These are phyloP conservation scores for Odontesthes bonariensis DNA, from an alignment of 2,113 vertebrate species.

Conservation along the genomic window DNA sequence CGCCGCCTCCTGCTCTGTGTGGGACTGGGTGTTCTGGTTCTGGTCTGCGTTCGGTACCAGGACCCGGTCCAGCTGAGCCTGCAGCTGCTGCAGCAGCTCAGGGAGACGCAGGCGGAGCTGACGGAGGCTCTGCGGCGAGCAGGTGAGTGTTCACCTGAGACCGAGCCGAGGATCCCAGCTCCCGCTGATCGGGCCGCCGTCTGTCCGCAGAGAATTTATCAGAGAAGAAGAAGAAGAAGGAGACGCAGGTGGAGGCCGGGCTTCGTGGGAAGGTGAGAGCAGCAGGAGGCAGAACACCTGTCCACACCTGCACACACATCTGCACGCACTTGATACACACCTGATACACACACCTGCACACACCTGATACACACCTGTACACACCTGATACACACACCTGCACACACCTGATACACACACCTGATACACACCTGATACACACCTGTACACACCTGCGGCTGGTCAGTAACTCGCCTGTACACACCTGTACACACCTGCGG, in stretches of 20 bases:
- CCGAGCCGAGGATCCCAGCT: neutral
- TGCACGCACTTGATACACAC: no score
- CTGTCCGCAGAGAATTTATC: slow-evolving; percentile 54
- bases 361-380: no score
- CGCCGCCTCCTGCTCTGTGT: slow-evolving; percentile 42
- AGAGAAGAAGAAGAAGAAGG: neutral
- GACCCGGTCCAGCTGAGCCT: slow-evolving; percentile 73
- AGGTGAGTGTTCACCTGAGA: slow-evolving; percentile 43
- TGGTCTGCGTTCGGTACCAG: slow-evolving; percentile 53
- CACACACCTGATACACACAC: no score
- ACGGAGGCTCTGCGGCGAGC: slow-evolving; percentile 64
- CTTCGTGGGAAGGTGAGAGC: slow-evolving; percentile 28
- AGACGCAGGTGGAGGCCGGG: neutral
- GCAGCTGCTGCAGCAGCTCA: slow-evolving; percentile 67
- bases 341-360: no score
- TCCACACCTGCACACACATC: neutral
- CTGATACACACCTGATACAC: no score
- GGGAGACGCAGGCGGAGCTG: slow-evolving; percentile 59
- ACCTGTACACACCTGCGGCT: no score
- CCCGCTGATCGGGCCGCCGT: neutral
- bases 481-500: no score
- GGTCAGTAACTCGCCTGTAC: no score
- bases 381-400: no score
- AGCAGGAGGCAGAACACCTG: slow-evolving; percentile 14
- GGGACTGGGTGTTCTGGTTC: slow-evolving; percentile 46